Conservation (phyloP, 2,888 invertebrate species). For the Hecatera dysodea region DNA sequence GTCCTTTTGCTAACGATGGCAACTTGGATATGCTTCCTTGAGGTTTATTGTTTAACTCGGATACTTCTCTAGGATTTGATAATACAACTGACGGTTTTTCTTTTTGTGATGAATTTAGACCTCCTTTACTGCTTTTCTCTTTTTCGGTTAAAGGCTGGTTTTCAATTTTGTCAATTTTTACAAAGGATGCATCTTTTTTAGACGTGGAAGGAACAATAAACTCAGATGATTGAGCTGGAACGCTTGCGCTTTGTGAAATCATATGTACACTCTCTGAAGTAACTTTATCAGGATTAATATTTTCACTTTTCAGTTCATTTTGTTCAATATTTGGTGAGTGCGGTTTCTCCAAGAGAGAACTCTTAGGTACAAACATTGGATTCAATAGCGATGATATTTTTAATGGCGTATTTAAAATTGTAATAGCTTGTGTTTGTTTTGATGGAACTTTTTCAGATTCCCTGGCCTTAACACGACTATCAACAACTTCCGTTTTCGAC, state of each 20-base stretch:
- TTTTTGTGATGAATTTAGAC: constrained; percentile 17
- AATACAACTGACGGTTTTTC: background rate
- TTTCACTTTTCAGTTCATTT: constrained; percentile 29
- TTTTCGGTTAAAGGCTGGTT: constrained; percentile 19
- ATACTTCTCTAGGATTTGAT: constrained; percentile 13
- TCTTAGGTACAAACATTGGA: constrained; percentile 76
- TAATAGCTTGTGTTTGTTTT: constrained; percentile 47
- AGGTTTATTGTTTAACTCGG: constrained; percentile 12
- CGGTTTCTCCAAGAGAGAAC: constrained; percentile 19
- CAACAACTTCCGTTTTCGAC: constrained; percentile 4
- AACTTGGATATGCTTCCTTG: constrained; percentile 17
- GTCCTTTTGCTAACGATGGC: constrained; percentile 41
- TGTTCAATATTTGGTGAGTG: constrained; percentile 17
- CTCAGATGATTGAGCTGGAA: background rate
- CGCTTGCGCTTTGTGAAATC: constrained; percentile 7
- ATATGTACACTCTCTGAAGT: constrained; percentile 7
- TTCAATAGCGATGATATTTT: constrained; percentile 84
- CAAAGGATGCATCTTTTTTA: constrained; percentile 18
- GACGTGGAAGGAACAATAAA: constrained; percentile 38
- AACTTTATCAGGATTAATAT: constrained; percentile 2
- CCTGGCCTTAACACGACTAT: constrained; percentile 21
- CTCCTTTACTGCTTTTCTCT: constrained; percentile 23
- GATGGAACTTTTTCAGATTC: constrained; percentile 24
- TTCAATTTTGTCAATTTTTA: constrained; percentile 29
- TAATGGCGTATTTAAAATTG: constrained; percentile 76